A percentile compares a stretch with the other conserved stretches of the same genome.
These are phyloP conservation scores for Madoqua kirkii DNA, from an alignment of 2,113 vertebrate genomes.

Conservation along the genomic window DNA sequence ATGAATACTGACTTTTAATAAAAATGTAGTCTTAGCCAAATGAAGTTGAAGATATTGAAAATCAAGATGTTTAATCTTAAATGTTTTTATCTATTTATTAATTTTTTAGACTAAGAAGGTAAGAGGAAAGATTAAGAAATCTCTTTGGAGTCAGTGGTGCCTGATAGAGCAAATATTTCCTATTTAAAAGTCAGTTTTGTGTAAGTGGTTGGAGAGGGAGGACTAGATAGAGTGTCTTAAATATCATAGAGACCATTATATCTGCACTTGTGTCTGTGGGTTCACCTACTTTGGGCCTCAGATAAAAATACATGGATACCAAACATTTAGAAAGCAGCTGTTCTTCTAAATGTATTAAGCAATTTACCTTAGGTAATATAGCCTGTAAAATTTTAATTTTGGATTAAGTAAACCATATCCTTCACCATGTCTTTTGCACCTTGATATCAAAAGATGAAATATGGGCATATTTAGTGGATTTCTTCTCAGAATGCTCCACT, in stretches of 20 bases:
- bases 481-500: constrained; percentile 79
- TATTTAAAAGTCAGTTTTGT: background rate
- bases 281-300: constrained; percentile 69
- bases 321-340: constrained; percentile 77
- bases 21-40: background rate
- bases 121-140: background rate
- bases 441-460: constrained; percentile 86
- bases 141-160: background rate
- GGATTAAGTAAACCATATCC: constrained; percentile 84
- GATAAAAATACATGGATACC: constrained; percentile 63
- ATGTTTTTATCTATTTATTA: background rate
- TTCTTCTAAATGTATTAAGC: constrained; percentile 83
- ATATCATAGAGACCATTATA: background rate
- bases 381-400: constrained; percentile 88
- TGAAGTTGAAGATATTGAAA: background rate
- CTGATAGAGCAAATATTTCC: background rate
- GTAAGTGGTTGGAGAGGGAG: background rate
- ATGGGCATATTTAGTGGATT: constrained; percentile 84
- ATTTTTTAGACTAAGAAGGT: background rate
- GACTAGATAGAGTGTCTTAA: background rate
- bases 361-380: constrained; percentile 87
- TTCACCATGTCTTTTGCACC: constrained; percentile 75
- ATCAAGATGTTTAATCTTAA: background rate
- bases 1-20: background rate
- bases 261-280: background rate